Conservation (phyloP, 2,797 vertebrate genomes). For the Spondyliosoma cantharus region DNA sequence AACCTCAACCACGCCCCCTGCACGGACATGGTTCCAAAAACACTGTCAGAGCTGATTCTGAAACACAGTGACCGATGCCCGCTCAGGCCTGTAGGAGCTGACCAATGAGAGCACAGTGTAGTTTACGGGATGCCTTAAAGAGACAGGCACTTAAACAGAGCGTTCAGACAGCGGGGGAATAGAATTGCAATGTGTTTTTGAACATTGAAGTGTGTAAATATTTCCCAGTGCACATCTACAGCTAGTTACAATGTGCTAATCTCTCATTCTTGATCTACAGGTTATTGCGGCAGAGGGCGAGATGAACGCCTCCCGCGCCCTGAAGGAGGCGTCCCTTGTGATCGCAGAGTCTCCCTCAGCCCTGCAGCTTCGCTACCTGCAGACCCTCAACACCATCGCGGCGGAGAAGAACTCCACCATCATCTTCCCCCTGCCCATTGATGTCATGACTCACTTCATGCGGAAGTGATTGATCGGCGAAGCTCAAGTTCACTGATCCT, state of each 20-base stretch:
- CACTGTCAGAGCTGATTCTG: too few relatives aligned
- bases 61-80: too few relatives aligned
- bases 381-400: constrained; percentile 87
- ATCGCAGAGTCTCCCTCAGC: constrained; percentile 86
- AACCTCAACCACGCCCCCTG: too few relatives aligned
- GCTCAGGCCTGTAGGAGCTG: too few relatives aligned
- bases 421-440: constrained; percentile 87
- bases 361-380: constrained; percentile 88
- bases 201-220: too few relatives aligned
- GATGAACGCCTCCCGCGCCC: constrained; percentile 87
- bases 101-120: too few relatives aligned
- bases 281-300: constrained; percentile 88
- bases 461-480: constrained; percentile 65
- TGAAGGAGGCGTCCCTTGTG: constrained; percentile 87
- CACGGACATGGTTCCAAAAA: too few relatives aligned
- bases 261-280: constrained; percentile 53
- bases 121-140: too few relatives aligned
- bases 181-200: too few relatives aligned
- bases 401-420: constrained; percentile 89
- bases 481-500: not conserved
- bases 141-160: too few relatives aligned
- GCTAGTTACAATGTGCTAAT: not conserved
- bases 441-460: constrained; percentile 80
- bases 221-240: too few relatives aligned
- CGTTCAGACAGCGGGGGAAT: too few relatives aligned